These are phyloP conservation scores for Aselliscus stoliczkanus DNA, from an alignment of 2,797 vertebrate genomes.

Conservation along the genomic window DNA sequence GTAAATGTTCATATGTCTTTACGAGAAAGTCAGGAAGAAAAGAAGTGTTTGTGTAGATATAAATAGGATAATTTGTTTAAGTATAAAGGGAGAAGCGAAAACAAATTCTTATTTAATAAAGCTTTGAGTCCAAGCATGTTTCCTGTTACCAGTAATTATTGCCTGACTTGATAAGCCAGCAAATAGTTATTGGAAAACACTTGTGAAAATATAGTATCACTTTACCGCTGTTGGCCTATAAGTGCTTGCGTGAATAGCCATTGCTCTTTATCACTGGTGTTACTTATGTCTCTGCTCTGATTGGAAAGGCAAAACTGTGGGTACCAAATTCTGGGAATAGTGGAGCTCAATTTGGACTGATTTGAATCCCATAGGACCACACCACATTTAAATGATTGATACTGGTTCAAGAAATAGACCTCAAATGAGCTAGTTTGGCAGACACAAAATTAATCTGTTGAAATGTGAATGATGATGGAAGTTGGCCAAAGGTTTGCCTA, in stretches of 20 bases:
- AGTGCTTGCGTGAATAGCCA: not conserved
- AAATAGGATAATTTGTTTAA: constrained; percentile 53
- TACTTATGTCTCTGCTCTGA: constrained; percentile 29
- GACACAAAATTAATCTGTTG: constrained; percentile 62
- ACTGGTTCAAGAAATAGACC: constrained; percentile 54
- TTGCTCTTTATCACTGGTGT: constrained; percentile 42
- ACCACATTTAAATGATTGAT: constrained; percentile 57
- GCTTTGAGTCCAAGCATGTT: constrained; percentile 33
- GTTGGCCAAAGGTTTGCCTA: constrained; percentile 26
- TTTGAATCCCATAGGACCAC: constrained; percentile 15
- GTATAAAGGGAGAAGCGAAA: not conserved
- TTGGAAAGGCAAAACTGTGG: constrained; percentile 23
- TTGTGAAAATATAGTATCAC: constrained; percentile 64
- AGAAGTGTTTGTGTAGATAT: constrained; percentile 18
- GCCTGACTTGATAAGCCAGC: constrained; percentile 50
- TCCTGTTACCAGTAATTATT: constrained; percentile 51
- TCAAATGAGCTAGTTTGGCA: constrained; percentile 28
- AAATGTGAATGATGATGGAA: constrained; percentile 54
- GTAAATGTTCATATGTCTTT: not conserved
- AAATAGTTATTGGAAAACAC: constrained; percentile 67
- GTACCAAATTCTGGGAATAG: constrained; percentile 26
- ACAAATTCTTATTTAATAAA: constrained; percentile 44
- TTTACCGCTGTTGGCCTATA: constrained; percentile 1
- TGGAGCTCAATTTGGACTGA: constrained; percentile 41
- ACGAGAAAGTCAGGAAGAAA: not conserved